Evolutionary conservation across 2,797 vertebrate species (phyloP).

Genomic region (Carapus acus): DNA sequence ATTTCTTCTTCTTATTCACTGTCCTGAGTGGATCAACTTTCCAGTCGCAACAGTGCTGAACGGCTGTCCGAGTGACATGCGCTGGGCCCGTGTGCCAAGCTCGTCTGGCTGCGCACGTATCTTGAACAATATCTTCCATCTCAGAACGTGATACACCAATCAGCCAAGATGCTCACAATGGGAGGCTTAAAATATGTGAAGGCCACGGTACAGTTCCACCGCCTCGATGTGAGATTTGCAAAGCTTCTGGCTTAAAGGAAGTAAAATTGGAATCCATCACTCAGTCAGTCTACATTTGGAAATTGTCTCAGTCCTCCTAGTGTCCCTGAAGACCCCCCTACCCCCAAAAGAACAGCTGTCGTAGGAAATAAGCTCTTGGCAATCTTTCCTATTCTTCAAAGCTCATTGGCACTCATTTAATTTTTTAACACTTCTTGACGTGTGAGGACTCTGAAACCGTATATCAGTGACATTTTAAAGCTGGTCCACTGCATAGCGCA

Average conservation of each 20-base stretch:
- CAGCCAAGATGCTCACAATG: not conserved
- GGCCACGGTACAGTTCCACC: not conserved
- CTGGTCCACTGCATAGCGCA: conserved; percentile 42
- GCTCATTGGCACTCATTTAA: conserved; percentile 53
- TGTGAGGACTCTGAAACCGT: conserved; percentile 63
- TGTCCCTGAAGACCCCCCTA: conserved; percentile 47
- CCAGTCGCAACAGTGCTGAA: conserved; percentile 29
- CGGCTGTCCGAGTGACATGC: conserved; percentile 9
- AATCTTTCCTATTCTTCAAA: conserved; percentile 52
- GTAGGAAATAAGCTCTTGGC: conserved; percentile 51
- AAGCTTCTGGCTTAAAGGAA: conserved; percentile 26
- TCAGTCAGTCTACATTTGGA: conserved; percentile 50
- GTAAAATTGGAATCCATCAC: conserved; percentile 34
- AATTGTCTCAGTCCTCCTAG: conserved; percentile 47
- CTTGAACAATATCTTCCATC: conserved; percentile 3
- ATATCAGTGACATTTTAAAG: conserved; percentile 63
- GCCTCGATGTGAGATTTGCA: not conserved
- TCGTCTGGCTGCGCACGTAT: not conserved
- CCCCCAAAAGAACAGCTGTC: conserved; percentile 61
- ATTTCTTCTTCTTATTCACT: conserved; percentile 55
- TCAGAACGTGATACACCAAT: not conserved
- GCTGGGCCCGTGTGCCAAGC: conserved; percentile 5
- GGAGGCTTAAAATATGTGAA: not conserved
- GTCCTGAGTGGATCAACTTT: conserved; percentile 38
- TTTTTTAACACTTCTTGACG: conserved; percentile 61